These are phyloP conservation scores for Macrosteles quadrilineatus DNA, from an alignment of 1,140 invertebrate species.

Conservation along the genomic window DNA sequence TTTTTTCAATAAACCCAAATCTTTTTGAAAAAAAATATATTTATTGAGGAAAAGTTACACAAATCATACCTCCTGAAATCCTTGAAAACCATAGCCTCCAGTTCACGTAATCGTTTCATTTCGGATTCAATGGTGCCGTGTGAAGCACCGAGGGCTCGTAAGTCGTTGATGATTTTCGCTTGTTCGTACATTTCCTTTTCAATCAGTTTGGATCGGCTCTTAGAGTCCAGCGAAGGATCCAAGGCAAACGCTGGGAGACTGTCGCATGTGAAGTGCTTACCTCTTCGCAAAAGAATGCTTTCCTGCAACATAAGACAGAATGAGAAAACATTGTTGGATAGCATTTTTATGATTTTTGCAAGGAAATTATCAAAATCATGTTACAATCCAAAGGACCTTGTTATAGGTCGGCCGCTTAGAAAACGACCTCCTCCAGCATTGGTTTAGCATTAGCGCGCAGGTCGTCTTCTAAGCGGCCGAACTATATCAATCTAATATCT, in stretches of 20 bases:
- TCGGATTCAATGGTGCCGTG: conserved; percentile 89
- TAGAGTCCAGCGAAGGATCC: conserved; percentile 82
- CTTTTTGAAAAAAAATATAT: too few species aligned
- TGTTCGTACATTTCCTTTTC: conserved; percentile 98
- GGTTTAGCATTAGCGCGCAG: too few species aligned
- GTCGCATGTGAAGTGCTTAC: conserved; percentile 62
- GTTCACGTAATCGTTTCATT: conserved; percentile 83
- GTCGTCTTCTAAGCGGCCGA: too few species aligned
- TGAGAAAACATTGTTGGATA: too few species aligned
- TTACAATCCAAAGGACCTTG: too few species aligned
- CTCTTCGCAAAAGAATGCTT: conserved; percentile 63
- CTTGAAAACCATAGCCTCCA: conserved; percentile 91
- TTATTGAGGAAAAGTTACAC: too few species aligned
- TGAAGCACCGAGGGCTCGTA: conserved; percentile 86
- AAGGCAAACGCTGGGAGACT: conserved; percentile 83
- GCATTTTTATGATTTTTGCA: too few species aligned
- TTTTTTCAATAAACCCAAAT: too few species aligned
- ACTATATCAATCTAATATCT: too few species aligned
- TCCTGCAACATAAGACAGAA: conserved; percentile 55
- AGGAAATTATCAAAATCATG: too few species aligned
- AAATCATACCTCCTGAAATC: conserved; percentile 67
- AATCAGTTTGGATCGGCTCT: conserved; percentile 88
- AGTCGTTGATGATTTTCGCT: conserved; percentile 90
- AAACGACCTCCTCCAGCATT: too few species aligned
- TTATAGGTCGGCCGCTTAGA: too few species aligned